Evolutionary conservation across 2,113 vertebrate genomes (phyloP).

Genomic region (Marmota monax): DNA sequence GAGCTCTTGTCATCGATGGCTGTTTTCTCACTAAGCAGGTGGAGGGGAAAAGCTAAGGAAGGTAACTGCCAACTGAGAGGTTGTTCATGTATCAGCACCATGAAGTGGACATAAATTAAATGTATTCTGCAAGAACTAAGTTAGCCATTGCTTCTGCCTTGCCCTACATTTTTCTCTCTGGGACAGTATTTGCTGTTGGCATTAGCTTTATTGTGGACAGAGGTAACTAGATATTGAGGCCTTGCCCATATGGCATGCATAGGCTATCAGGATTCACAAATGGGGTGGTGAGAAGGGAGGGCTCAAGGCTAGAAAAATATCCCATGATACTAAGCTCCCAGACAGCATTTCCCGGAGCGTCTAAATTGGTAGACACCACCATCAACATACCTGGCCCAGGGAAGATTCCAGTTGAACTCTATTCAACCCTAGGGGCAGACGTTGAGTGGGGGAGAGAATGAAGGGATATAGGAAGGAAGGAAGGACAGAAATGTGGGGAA

Average conservation of each 20-base stretch:
- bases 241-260: background rate
- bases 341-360: background rate
- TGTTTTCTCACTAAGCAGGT: conserved; percentile 89
- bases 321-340: background rate
- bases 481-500: background rate
- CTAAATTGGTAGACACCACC: background rate
- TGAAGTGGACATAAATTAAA: conserved; percentile 90
- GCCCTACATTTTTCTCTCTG: conserved; percentile 80
- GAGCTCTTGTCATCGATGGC: conserved; percentile 83
- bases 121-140: conserved; percentile 85
- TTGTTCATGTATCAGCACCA: conserved; percentile 88
- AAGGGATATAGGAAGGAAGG: background rate
- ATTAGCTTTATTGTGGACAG: conserved; percentile 68
- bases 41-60: conserved; percentile 85
- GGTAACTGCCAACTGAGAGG: conserved; percentile 90
- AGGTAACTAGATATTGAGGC: conserved; percentile 35
- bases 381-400: background rate
- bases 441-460: background rate
- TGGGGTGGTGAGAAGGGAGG: background rate
- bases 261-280: background rate
- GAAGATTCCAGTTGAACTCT: background rate
- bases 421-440: background rate
- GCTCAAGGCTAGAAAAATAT: background rate
- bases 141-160: conserved; percentile 83
- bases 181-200: conserved; percentile 87